Evolutionary conservation across 2,888 invertebrate genomes (phyloP).

Genomic region (Mimumesa dahlbomi): DNA sequence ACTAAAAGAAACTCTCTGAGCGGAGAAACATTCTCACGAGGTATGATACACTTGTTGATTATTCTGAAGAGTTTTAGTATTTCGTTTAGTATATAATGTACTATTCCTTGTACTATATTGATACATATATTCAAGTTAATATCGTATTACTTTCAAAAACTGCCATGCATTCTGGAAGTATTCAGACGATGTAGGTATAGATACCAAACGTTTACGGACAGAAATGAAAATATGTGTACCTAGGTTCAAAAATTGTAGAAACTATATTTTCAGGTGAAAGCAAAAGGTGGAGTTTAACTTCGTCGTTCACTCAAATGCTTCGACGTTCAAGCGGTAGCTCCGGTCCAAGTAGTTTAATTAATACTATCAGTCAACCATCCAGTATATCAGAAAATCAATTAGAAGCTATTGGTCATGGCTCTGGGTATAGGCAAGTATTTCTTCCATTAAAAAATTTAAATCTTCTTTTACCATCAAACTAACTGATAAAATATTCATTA

Average conservation of each 20-base stretch:
- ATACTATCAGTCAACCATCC: constrained; percentile 62
- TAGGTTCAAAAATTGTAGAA: not conserved
- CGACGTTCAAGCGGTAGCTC: constrained; percentile 82
- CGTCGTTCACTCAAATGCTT: constrained; percentile 89
- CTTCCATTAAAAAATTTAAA: no score
- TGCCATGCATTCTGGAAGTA: constrained; percentile 55
- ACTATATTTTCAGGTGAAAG: constrained; percentile 81
- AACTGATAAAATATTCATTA: constrained; percentile 2
- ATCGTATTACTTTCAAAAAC: constrained; percentile 38
- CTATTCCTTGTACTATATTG: not conserved
- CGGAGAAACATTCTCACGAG: constrained; percentile 77
- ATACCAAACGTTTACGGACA: constrained; percentile 11
- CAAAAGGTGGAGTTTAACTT: constrained; percentile 89
- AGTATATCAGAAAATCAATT: constrained; percentile 72
- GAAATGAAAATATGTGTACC: constrained; percentile 3
- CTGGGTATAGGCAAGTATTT: constrained; percentile 66
- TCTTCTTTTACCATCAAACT: no score
- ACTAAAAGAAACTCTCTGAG: constrained; percentile 65
- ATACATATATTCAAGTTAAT: constrained; percentile 18
- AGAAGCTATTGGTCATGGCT: constrained; percentile 66
- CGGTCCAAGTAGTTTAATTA: constrained; percentile 74
- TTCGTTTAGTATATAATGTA: constrained; percentile 9
- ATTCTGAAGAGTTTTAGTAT: no score
- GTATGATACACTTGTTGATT: constrained; percentile 62
- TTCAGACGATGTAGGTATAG: constrained; percentile 68